A percentile compares a stretch with the other conserved stretches of the same genome.
These are phyloP conservation scores for Bolborhynchus lineola DNA, from an alignment of 2,113 vertebrate genomes.

Conservation along the genomic window DNA sequence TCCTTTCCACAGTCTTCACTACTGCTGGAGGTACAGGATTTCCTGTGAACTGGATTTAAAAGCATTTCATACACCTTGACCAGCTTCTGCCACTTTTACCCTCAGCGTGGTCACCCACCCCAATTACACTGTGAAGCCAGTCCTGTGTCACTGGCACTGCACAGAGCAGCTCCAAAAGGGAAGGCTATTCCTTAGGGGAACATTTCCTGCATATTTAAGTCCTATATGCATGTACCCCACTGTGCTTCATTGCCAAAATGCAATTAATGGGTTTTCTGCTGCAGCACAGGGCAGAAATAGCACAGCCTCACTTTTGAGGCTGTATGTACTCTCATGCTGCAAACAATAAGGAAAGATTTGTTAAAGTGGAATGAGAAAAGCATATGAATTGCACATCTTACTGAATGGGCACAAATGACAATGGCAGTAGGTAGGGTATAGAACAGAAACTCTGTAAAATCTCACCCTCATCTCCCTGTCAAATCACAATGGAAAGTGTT, in stretches of 20 bases:
- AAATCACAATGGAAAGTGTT: neutral
- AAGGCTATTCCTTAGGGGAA: neutral
- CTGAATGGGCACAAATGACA: neutral
- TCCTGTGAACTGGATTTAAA: neutral
- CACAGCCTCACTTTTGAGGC: neutral
- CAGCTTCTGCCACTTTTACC: neutral
- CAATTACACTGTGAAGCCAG: neutral
- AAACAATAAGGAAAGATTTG: neutral
- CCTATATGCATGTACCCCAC: neutral
- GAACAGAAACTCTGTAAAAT: neutral
- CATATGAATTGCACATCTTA: neutral
- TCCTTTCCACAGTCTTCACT: neutral
- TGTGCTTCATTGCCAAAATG: conserved; percentile 27
- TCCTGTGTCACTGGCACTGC: neutral
- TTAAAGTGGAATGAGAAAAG: neutral
- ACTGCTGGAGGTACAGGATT: neutral
- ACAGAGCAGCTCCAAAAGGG: neutral
- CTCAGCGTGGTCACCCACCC: neutral
- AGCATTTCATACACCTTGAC: neutral
- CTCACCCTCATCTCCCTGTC: neutral
- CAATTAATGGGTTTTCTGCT: conserved; percentile 47
- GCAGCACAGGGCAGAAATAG: conserved; percentile 2
- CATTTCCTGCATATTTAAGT: conserved; percentile 31
- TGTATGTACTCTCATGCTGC: neutral
- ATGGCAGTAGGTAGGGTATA: neutral